Evolutionary conservation across 2,888 invertebrate species (phyloP).

Genomic region (Osmoderma eremita): DNA sequence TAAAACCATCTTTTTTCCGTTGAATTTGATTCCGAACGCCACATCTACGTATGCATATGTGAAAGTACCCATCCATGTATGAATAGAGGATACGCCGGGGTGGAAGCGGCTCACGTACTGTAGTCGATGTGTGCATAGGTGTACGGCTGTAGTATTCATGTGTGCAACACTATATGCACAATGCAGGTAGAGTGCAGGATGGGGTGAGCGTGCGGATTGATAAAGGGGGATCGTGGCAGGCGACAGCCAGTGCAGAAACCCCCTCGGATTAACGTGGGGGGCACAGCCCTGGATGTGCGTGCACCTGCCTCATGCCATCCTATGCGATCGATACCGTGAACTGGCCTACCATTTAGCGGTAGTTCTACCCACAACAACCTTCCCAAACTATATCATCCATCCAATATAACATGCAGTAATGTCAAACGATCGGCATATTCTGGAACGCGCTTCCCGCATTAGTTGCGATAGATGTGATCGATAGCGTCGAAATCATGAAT

Average conservation of each 20-base stretch:
- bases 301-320: conserved; percentile 56
- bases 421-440: conserved; percentile 34
- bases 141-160: conserved; percentile 1
- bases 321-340: conserved; percentile 54
- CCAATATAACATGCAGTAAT: conserved; percentile 46
- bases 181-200: conserved; percentile 43
- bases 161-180: conserved; percentile 46
- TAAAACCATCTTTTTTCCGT: too few relatives aligned
- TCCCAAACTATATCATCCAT: conserved; percentile 49
- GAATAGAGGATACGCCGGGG: too few relatives aligned
- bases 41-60: too few relatives aligned
- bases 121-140: neutral
- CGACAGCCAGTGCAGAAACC: conserved; percentile 43
- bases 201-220: conserved; percentile 44
- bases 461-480: conserved; percentile 43
- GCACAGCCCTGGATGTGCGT: conserved; percentile 56
- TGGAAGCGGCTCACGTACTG: too few relatives aligned
- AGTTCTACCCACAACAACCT: conserved; percentile 50
- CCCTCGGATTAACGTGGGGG: conserved; percentile 52
- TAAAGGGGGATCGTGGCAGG: conserved; percentile 41
- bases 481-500: conserved; percentile 48
- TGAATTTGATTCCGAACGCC: too few relatives aligned
- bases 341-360: conserved; percentile 51
- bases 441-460: conserved; percentile 25
- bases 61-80: too few relatives aligned